Evolutionary conservation across 1,140 invertebrate genomes (phyloP), one percentile per base, ranked within the genome.

Genomic region (Helicoverpa zea): DNA sequence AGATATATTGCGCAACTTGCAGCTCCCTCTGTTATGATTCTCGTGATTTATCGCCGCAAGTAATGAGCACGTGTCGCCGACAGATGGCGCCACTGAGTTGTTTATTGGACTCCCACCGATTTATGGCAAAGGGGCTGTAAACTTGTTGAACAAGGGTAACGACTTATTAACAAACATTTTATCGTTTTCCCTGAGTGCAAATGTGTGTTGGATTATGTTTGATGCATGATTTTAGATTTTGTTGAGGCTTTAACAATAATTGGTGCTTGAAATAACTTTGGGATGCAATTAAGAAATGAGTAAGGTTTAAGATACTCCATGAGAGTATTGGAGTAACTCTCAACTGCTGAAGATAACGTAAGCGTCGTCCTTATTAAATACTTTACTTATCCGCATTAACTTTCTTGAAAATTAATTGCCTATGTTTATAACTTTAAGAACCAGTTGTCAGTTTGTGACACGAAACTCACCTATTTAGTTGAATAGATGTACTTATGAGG

Each of bases 71-170:
- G 85, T 82, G 88, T 89, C 88, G 80, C 30, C 85, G 64, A 87
- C 91, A 94, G 92, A 94, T 93, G 92, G 90, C 91, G 84, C 68
- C 84, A 83, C 73, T 81, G 88, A 91, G 88, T 92, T 94, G 92
- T 94, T 92, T 94, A 92, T 94, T 93, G 79, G 86, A 81, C 80
- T 61, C 80, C 58, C 23, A 70, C 52, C 82, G 88, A 93, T 94
- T 94, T 92, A 92, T 91, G 83, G 81, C 70, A 12, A 84, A 72
- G 77, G 84, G 78, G 81, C 75, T 75, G 74, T 43, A 43, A 43
- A 43, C 35, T 43, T 43, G 58, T 56, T 66, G 18, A 52, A 63
- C 59, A 64, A 64, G 35, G 35, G 59, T 77, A 77, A 66, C 23
- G 54, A 51, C 61, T 77, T 64, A 77, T 76, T 76, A 51, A 64